phyloP scores from a whole-genome alignment of 2,797 vertebrate genomes.

The Eulemur mongoz region DNA sequence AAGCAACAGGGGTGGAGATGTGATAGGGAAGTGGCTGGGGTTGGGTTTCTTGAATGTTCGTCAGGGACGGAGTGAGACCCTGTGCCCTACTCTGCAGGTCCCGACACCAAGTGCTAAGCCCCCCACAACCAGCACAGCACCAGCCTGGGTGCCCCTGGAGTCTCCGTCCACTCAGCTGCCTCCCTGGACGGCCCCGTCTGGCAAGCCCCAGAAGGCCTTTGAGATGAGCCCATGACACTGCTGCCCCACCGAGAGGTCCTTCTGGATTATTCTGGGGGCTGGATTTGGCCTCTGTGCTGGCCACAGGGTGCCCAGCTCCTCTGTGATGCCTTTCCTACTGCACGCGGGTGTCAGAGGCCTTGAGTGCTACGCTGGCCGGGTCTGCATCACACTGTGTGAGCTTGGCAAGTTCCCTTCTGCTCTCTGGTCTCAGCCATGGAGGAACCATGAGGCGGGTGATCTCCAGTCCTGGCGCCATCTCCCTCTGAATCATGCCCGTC shows the following conservation, averaged over 20 bases:
- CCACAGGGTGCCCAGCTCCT: background rate
- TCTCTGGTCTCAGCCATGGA: background rate
- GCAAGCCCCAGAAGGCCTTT: slow-evolving; percentile 70
- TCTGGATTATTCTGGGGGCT: background rate
- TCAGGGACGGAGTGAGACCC: background rate
- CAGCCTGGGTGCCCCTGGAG: slow-evolving; percentile 90
- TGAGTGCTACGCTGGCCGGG: background rate
- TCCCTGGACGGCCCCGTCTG: slow-evolving; percentile 85
- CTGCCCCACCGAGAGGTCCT: background rate
- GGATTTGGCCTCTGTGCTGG: background rate
- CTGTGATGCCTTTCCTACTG: accelerated
- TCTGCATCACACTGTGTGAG: background rate
- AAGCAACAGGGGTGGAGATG: slow-evolving; percentile 35
- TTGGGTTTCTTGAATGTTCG: slow-evolving; percentile 3
- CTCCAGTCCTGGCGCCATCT: background rate
- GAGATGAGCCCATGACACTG: background rate
- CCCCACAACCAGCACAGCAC: slow-evolving; percentile 53
- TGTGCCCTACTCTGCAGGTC: background rate
- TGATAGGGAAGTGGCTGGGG: background rate
- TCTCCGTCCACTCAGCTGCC: slow-evolving; percentile 87
- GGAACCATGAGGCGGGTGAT: background rate
- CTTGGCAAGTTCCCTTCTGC: background rate
- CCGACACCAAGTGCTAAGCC: background rate
- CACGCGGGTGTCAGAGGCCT: background rate
- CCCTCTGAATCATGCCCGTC: background rate